Evolutionary conservation across 2,888 invertebrate genomes (phyloP), one percentile per base, ranked within the genome.

Genomic region (Drosophila atripex): DNA sequence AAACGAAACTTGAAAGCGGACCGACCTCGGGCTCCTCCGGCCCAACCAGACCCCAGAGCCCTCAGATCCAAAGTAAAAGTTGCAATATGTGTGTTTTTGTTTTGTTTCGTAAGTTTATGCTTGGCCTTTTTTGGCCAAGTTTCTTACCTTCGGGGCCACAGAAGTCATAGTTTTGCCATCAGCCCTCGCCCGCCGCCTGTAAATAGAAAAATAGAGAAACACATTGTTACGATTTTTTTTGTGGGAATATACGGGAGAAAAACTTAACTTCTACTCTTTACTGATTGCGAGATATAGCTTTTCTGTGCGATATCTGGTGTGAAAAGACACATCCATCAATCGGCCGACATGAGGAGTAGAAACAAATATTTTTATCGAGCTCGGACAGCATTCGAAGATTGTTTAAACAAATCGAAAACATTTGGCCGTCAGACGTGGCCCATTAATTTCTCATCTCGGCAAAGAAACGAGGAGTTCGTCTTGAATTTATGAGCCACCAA

Each of bases 321-420:
- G 45, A 51, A 51, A 30, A 45, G 35, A 43, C 12, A 61, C 32
- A 63, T 63, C 45, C n/a, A 65, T 64, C 45, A 64, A 64, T 38
- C 65, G 54, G 35, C 14, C 18, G 46, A 39, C 32, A 51, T 12
- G 11, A 41, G n/a, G 25, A 49, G 41, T 14, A 49, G 39, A 14
- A 32, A 56, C 1, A 46, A 58, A 70, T 60, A 70, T 49, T 60
- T 64, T 60, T 59, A 60, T 59, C 59, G 38, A 39, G 35, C 45
- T 55, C n/a, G 11, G 16, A 7, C 18, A 25, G 14, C 47, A 18
- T 18, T 41, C 50, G 21, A 35, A 57, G 30, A 72, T 49, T 71
- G 68, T 60, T 77, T 59, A 72, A 85, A 83, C 82, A 87, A 87
- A 83, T 87, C 75, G 87, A 74, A 77, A 78, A 82, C 78, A 87